phyloP scores from a whole-genome alignment of 2,113 vertebrate species.

The Uropsilus gracilis region DNA sequence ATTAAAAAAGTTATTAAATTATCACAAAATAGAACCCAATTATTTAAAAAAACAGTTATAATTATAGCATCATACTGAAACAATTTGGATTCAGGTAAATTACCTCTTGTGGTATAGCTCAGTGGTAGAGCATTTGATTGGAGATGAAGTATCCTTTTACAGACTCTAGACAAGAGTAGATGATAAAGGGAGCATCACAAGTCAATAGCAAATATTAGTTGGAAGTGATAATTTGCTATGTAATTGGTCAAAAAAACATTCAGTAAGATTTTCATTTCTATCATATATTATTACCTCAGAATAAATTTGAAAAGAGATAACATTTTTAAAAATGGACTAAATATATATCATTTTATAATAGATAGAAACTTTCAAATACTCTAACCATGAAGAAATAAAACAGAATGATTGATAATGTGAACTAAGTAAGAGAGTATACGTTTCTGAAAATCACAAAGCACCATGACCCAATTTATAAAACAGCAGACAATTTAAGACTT shows the following conservation, averaged over 20 bases:
- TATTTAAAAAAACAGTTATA: conserved; percentile 27
- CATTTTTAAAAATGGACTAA: conserved; percentile 4
- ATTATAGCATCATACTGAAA: background rate
- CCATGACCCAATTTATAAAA: background rate
- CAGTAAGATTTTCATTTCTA: background rate
- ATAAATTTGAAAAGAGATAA: background rate
- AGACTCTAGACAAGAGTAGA: background rate
- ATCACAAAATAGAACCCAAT: background rate
- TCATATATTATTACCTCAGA: background rate
- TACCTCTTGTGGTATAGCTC: background rate
- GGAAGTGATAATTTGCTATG: background rate
- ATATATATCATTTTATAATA: background rate
- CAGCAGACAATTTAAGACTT: background rate
- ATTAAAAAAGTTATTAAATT: background rate
- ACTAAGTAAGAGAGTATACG: background rate
- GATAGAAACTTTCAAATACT: background rate
- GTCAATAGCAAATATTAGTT: background rate
- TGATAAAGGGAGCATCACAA: background rate
- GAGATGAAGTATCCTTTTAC: background rate
- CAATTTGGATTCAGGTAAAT: background rate
- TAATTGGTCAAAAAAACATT: background rate
- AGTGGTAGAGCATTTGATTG: too few relatives aligned
- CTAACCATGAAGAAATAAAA: background rate
- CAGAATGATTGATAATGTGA: background rate
- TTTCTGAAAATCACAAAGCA: background rate